phyloP scores from a whole-genome alignment of 1,140 invertebrate species.

The Drosophila prosaltans region DNA sequence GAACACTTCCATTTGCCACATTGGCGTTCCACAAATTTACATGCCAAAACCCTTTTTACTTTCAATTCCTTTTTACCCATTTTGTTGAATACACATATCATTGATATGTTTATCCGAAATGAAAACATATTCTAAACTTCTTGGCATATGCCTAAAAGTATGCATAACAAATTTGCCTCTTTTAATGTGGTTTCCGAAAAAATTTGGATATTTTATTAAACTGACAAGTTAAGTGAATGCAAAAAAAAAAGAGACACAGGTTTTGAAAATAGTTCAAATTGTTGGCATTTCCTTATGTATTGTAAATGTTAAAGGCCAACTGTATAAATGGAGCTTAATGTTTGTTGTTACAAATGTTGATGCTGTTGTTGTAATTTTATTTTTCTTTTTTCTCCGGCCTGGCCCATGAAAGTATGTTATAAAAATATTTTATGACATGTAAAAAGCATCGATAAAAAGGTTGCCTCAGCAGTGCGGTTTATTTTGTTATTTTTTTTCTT shows the following conservation, averaged over 20 bases:
- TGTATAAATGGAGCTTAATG: constrained; percentile 31
- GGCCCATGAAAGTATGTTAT: constrained; percentile 71
- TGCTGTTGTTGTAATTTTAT: constrained; percentile 15
- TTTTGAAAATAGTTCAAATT: constrained; percentile 68
- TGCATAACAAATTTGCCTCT: constrained; percentile 32
- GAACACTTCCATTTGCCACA: constrained; percentile 52
- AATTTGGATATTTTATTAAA: constrained; percentile 13
- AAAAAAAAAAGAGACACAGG: constrained; percentile 28
- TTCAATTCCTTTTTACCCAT: background rate
- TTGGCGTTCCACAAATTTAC: constrained; percentile 38
- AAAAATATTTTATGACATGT: constrained; percentile 82
- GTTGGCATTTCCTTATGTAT: constrained; percentile 60
- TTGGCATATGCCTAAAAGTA: constrained; percentile 29
- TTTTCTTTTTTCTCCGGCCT: constrained; percentile 37
- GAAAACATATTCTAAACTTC: constrained; percentile 32
- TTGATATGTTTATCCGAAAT: constrained; percentile 32
- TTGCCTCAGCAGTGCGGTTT: constrained; percentile 42
- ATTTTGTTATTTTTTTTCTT: constrained; percentile 25
- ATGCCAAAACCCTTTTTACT: constrained; percentile 29
- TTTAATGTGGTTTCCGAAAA: background rate
- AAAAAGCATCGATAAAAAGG: constrained; percentile 80
- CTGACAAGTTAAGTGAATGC: constrained; percentile 50
- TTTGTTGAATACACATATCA: constrained; percentile 4
- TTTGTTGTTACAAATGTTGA: constrained; percentile 10
- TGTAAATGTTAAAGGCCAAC: constrained; percentile 54